Evolutionary conservation across 2,113 vertebrate species (phyloP).

Genomic region (Entelurus aequoreus): DNA sequence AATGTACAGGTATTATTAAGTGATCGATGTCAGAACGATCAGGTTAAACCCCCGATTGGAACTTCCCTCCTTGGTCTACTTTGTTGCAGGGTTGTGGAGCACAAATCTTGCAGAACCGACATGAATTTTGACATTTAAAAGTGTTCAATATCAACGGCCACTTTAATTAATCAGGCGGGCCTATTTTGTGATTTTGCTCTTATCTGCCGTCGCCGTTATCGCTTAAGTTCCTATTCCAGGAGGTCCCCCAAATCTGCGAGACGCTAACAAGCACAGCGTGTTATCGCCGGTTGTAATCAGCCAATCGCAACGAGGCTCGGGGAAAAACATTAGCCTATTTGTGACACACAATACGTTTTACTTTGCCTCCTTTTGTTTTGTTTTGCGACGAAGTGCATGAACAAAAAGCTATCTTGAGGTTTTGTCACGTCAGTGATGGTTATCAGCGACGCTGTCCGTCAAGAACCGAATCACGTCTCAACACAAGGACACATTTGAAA

Average conservation of each 20-base stretch:
- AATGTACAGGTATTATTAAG: too few relatives aligned
- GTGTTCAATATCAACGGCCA: not conserved
- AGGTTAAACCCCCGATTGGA: too few relatives aligned
- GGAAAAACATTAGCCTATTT: slow-evolving; percentile 12
- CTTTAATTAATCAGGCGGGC: slow-evolving; percentile 20
- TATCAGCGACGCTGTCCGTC: slow-evolving; percentile 41
- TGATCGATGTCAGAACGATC: too few relatives aligned
- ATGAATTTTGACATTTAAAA: too few relatives aligned
- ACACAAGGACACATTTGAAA: slow-evolving; percentile 10
- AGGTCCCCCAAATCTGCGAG: slow-evolving; percentile 38
- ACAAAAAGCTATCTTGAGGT: slow-evolving; percentile 21
- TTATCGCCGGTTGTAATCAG: slow-evolving; percentile 63
- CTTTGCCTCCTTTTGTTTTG: too few relatives aligned
- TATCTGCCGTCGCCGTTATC: slow-evolving; percentile 18
- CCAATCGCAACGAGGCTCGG: slow-evolving; percentile 47
- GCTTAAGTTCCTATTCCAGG: slow-evolving; percentile 29
- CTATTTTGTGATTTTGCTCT: slow-evolving; percentile 10
- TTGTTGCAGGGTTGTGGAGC: too few relatives aligned
- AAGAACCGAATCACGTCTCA: slow-evolving; percentile 7
- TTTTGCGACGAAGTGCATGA: too few relatives aligned
- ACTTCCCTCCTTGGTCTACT: too few relatives aligned
- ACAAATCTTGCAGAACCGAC: too few relatives aligned
- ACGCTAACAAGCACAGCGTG: slow-evolving; percentile 33
- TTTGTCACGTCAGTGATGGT: slow-evolving; percentile 32
- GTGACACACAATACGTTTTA: too few relatives aligned